Percentiles rank a stretch among this genome's conserved stretches.
Conservation (phyloP, 2,888 invertebrate species). For the Dryobota labecula region DNA sequence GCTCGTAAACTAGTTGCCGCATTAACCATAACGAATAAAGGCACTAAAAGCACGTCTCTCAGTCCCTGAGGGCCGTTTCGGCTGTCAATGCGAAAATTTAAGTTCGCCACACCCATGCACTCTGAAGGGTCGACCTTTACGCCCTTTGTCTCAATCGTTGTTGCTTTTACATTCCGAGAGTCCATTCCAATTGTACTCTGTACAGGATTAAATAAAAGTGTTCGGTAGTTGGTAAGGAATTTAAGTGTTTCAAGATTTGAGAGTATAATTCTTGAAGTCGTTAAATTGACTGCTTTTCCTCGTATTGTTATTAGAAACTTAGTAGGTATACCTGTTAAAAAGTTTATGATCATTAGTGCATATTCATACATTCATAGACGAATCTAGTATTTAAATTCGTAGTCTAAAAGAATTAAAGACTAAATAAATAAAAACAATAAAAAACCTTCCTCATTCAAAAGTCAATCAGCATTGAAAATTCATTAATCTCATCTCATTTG, state of each 20-base stretch:
- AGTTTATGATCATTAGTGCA: conserved; percentile 41
- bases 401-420: conserved; percentile 3
- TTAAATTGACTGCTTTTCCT: not conserved
- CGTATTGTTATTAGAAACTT: not conserved
- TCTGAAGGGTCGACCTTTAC: conserved; percentile 87
- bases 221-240: conserved; percentile 54
- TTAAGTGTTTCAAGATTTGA: conserved; percentile 37
- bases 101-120: conserved; percentile 90
- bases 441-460: conserved; percentile 43
- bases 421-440: conserved; percentile 38
- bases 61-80: conserved; percentile 89
- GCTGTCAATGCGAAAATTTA: conserved; percentile 91
- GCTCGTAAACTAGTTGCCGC: conserved; percentile 88
- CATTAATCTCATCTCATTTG: conserved; percentile 61
- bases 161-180: conserved; percentile 72
- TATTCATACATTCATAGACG: conserved; percentile 25
- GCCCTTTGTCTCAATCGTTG: conserved; percentile 89
- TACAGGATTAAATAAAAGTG: conserved; percentile 62
- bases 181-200: conserved; percentile 53
- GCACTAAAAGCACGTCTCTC: conserved; percentile 88
- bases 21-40: conserved; percentile 90
- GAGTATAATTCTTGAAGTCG: not conserved
- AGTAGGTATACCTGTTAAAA: not conserved
- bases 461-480: conserved; percentile 47
- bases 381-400: conserved; percentile 26